A percentile compares a stretch with the other conserved stretches of the same genome.
These are phyloP conservation scores for Ageneiosus marmoratus DNA, from an alignment of 2,113 vertebrate genomes.

Conservation along the genomic window DNA sequence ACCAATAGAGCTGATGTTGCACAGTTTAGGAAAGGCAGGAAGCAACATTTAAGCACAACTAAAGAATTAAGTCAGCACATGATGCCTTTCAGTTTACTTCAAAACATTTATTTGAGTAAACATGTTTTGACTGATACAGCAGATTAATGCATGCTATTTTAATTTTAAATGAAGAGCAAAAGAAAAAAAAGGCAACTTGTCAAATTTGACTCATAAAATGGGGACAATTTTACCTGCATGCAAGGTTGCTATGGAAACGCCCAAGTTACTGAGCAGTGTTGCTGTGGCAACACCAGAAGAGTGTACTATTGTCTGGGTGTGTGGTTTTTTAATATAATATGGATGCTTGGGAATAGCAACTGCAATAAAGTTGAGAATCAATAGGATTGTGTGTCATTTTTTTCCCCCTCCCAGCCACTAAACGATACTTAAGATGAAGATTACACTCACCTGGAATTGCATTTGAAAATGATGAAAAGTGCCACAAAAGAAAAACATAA, in stretches of 20 bases:
- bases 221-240: constrained; percentile 52
- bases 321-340: constrained; percentile 32
- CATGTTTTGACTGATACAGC: neutral
- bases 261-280: constrained; percentile 54
- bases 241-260: constrained; percentile 63
- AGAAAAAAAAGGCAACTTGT: neutral
- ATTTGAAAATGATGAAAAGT: constrained; percentile 17
- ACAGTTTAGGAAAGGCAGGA: constrained; percentile 75
- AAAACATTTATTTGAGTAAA: neutral
- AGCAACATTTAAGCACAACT: neutral
- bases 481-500: constrained; percentile 13
- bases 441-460: constrained; percentile 54
- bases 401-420: constrained; percentile 18
- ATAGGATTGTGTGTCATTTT: constrained; percentile 34
- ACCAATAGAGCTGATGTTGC: constrained; percentile 83
- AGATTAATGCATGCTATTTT: neutral
- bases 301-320: constrained; percentile 27
- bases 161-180: constrained; percentile 13
- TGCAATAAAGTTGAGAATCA: constrained; percentile 52
- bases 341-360: constrained; percentile 26
- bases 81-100: neutral
- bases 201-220: constrained; percentile 41
- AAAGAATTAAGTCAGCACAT: neutral
- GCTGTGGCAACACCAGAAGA: constrained; percentile 60
- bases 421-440: constrained; percentile 12